Conservation (phyloP, 2,888 invertebrate genomes). For the Melanostoma scalare region DNA sequence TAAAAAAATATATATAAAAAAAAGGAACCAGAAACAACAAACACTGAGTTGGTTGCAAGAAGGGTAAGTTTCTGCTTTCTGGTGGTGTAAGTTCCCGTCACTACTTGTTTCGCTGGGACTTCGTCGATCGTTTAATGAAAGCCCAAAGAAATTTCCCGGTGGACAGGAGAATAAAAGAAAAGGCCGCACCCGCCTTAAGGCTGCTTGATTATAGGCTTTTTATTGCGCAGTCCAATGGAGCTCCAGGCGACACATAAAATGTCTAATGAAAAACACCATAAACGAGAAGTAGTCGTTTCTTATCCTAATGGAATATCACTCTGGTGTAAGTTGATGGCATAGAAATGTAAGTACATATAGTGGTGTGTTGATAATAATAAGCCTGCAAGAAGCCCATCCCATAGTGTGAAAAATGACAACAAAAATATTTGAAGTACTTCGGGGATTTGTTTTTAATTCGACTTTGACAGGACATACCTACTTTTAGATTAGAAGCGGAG, state of each 20-base stretch:
- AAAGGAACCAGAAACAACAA: neutral
- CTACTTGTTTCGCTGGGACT: neutral
- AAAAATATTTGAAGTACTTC: too few relatives aligned
- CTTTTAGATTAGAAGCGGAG: too few relatives aligned
- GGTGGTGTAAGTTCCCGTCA: neutral
- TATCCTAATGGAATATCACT: too few relatives aligned
- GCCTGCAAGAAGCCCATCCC: too few relatives aligned
- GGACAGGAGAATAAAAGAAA: constrained; percentile 37
- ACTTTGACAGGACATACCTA: too few relatives aligned
- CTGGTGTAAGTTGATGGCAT: too few relatives aligned
- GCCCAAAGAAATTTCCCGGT: constrained; percentile 38
- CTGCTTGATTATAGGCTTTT: constrained; percentile 28
- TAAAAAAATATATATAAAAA: neutral
- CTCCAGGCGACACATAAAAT: constrained; percentile 35
- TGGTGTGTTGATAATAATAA: too few relatives aligned
- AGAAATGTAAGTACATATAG: too few relatives aligned
- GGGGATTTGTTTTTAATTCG: too few relatives aligned
- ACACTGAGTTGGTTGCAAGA: neutral
- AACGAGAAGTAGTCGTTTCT: too few relatives aligned
- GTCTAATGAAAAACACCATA: constrained; percentile 28
- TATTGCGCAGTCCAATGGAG: constrained; percentile 44
- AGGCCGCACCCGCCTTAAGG: constrained; percentile 18
- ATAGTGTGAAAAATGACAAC: too few relatives aligned
- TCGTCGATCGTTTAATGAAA: constrained; percentile 33
- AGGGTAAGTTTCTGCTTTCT: constrained; percentile 37